Base-by-base conservation (phyloP, 2,113 vertebrate species). In the Emydura subglobosa region DNA sequence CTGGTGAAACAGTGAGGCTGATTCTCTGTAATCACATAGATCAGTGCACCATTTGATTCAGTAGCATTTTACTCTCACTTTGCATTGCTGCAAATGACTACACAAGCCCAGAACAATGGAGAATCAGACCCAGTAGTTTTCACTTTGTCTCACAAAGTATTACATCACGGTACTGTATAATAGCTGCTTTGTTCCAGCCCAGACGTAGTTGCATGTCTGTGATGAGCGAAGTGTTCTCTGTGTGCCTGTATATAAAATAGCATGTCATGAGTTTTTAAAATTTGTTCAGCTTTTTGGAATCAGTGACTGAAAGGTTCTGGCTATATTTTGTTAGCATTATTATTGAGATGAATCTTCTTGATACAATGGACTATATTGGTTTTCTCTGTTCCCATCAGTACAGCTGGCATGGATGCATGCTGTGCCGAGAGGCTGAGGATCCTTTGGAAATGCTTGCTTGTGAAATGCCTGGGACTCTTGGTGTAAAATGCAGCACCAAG, bases 311-410 rank as follows among this genome's bases (percentile, higher is more conserved):
- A 59, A 50, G 10, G 53, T 78, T 82, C 47, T 51, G 24, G 82
- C 29, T 3, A 1, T n/a, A 80, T 86, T 89, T 13, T 39, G 17
- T 86, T 85, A 29, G 44, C 61, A 27, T 78, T 44, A 21, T 53
- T 54, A 31, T 50, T 59, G 44, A 7, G 25, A 51, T 78, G 14
- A 22, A 49, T 82, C 47, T 44, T 49, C 42, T 27, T 78, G 24
- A 0, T 0, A 0, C 68, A 42, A 55, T 74, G 6, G 34, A 42
- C 11, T 0, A 1, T 68, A 47, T 34, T 13, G 11, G 39, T 78
- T 72, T 78, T 44, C 74, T 47, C 39, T 13, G 42, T 25, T 78
- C 11, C 24, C 65, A 44, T 31, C 10, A 12, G n/a, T 42, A 42
- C 14, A 74, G 65, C 84, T 54, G n/a, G 24, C 72, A 42, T 14